Conservation (phyloP, 2,113 vertebrate species). For the Myiopsitta monachus region DNA sequence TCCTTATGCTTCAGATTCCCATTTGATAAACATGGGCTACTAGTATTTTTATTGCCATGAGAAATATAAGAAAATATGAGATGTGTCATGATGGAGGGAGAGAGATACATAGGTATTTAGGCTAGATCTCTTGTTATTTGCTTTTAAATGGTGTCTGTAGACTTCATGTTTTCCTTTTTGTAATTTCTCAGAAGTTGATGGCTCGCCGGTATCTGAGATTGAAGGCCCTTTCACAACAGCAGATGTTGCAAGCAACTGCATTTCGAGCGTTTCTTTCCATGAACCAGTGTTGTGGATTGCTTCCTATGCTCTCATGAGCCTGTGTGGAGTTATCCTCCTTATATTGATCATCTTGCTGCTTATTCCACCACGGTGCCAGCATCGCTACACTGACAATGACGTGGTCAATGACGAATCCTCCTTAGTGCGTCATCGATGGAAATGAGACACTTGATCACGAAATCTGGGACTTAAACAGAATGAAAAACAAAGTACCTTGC, state of each 20-base stretch:
- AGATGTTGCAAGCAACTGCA: constrained; percentile 84
- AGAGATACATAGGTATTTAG: not conserved
- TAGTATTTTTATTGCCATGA: not conserved
- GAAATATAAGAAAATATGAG: not conserved
- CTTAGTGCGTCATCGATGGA: constrained; percentile 92
- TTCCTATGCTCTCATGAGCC: constrained; percentile 88
- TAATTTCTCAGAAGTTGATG: constrained; percentile 75
- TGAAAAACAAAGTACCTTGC: not conserved
- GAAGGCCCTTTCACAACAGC: constrained; percentile 88
- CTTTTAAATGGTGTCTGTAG: not conserved
- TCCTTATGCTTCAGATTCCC: not conserved
- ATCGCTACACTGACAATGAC: constrained; percentile 59
- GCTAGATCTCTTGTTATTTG: not conserved
- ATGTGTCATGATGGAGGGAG: not conserved
- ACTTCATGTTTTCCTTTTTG: not conserved
- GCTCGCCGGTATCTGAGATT: constrained; percentile 83
- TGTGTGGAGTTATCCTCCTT: constrained; percentile 86
- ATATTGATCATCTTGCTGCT: constrained; percentile 82
- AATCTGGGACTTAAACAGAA: not conserved
- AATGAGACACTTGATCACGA: constrained; percentile 70
- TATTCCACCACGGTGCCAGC: constrained; percentile 73
- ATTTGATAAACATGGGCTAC: not conserved
- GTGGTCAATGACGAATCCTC: constrained; percentile 93
- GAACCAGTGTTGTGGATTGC: constrained; percentile 89
- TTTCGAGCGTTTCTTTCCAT: constrained; percentile 53